phyloP scores from a whole-genome alignment of 2,797 vertebrate species.

The Coccyzus lansbergi region DNA sequence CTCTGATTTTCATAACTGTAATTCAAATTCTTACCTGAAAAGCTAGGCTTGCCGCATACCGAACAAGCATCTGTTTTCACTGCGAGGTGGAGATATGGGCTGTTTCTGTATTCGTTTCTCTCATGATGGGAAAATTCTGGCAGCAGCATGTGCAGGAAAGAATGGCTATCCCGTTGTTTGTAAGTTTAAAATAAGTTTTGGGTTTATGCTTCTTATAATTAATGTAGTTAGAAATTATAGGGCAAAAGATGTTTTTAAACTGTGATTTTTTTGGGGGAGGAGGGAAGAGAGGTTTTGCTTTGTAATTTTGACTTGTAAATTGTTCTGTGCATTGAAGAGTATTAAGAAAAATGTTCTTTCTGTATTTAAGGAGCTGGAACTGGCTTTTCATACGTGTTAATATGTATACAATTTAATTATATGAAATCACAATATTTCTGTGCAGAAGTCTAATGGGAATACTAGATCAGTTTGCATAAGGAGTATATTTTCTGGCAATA shows the following conservation, averaged over 20 bases:
- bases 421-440: not conserved
- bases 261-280: not conserved
- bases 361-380: not conserved
- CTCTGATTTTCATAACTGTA: not conserved
- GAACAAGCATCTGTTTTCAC: constrained; percentile 88
- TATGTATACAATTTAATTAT: not conserved
- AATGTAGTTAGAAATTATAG: not conserved
- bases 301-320: not conserved
- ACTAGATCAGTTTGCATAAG: not conserved
- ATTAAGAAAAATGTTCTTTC: not conserved
- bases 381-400: not conserved
- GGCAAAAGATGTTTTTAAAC: not conserved
- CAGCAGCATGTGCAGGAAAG: constrained; percentile 91
- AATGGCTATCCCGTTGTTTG: constrained; percentile 91
- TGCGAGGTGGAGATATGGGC: constrained; percentile 90
- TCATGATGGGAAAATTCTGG: constrained; percentile 86
- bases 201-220: not conserved
- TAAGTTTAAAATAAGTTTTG: constrained; percentile 70
- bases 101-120: constrained; percentile 92
- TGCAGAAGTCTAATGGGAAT: not conserved
- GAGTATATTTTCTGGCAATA: not conserved
- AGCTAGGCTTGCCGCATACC: constrained; percentile 92
- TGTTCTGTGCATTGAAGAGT: not conserved
- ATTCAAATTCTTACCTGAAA: constrained; percentile 31
- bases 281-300: not conserved